phyloP scores from a whole-genome alignment of 1,140 invertebrate species.

The Drosophila neocordata region DNA sequence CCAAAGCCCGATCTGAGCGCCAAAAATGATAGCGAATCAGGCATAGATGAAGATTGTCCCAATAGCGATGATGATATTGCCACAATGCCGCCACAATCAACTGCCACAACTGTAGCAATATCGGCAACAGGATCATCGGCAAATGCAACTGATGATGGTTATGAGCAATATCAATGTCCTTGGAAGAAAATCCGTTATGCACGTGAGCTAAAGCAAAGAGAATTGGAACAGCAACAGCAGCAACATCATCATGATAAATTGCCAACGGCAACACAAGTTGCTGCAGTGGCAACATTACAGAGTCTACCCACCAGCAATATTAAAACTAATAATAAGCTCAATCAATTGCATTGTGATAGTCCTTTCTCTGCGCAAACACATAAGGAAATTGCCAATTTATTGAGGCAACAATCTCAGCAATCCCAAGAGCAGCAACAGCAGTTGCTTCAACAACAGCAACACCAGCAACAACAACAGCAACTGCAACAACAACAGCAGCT shows the following conservation, averaged over 20 bases:
- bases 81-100: slow-evolving; percentile 4
- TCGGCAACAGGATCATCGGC: slow-evolving; percentile 3
- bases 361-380: slow-evolving; percentile 77
- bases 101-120: slow-evolving; percentile 4
- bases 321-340: slow-evolving; percentile 39
- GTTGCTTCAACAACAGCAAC: slow-evolving; percentile 21
- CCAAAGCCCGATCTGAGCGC: slow-evolving; percentile 70
- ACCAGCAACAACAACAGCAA: slow-evolving; percentile 53
- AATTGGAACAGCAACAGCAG: slow-evolving; percentile 55
- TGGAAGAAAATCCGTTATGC: slow-evolving; percentile 82
- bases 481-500: slow-evolving; percentile 48
- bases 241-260: slow-evolving; percentile 36
- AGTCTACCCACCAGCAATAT: slow-evolving; percentile 49
- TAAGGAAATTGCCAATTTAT: slow-evolving; percentile 76
- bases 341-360: slow-evolving; percentile 70
- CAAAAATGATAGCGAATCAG: slow-evolving; percentile 76
- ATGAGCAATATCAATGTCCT: slow-evolving; percentile 79
- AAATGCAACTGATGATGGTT: slow-evolving; percentile 28
- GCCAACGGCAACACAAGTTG: slow-evolving; percentile 30
- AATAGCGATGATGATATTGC: slow-evolving; percentile 64
- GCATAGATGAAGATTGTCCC: slow-evolving; percentile 70
- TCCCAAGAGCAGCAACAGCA: slow-evolving; percentile 35
- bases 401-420: slow-evolving; percentile 63
- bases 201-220: slow-evolving; percentile 77
- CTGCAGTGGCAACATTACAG: slow-evolving; percentile 27